Base-by-base conservation (phyloP, 1,140 invertebrate genomes). In the Cotesia typhae region DNA sequence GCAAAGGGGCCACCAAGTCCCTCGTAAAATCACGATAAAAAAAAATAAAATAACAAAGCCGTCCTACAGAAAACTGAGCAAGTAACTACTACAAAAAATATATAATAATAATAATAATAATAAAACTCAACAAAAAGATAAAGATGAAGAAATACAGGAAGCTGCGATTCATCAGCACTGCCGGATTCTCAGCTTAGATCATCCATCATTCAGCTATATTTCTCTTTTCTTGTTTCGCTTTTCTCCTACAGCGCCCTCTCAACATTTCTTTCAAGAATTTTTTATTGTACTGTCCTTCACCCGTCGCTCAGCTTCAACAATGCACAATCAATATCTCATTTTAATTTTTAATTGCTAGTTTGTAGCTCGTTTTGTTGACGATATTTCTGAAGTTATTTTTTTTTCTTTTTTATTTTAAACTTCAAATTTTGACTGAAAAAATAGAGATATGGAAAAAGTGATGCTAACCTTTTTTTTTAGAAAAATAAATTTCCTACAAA, bases 161-260 rank as follows among this genome's bases (percentile, higher is more conserved):
- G 57, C 53, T 55, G 61, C 60, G 57, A 47, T 70, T 70, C 68
- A 60, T 61, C 68, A 70, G 57, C 37, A 55, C 20, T 70, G 68
- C 60, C 60, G 36, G 68, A 70, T 70, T 70, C 59, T 70, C 20
- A 55, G 28, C 14, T 17, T 70, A 41, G 68, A 70, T 47, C 68
- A 61, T 41, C 59, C 51, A 60, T 70, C 68, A 51, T 59, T 20
- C 67, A 10, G 28, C 28, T 53, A 41, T 59, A 69, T 59, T 69
- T 59, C n/a, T 38, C 64, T 67, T 67, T 37, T 47, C 7, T 20
- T 38, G n/a, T 41, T 67, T 51, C 53, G 6, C 17, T 67, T 52
- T 55, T 20, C 53, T 36, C 12, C 9, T 67, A 35, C 20, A 28
- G 28, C 28, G 28, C 47, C 63, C 3, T 12, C 9, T 12, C 2